phyloP scores from a whole-genome alignment of 2,888 invertebrate species.

The Corbicula japonica region DNA sequence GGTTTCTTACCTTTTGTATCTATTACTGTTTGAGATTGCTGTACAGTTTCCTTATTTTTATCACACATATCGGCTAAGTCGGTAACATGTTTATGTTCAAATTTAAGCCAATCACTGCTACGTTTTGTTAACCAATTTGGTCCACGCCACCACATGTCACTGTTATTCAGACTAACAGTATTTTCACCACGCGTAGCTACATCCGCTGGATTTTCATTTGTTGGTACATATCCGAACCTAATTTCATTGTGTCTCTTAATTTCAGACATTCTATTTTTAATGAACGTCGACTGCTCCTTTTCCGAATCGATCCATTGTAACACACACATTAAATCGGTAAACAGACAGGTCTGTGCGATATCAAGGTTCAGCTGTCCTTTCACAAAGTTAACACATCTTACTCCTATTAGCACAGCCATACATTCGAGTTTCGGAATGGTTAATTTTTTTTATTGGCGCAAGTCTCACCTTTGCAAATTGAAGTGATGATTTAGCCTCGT shows the following conservation, averaged over 20 bases:
- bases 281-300: constrained; percentile 7
- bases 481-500: background rate
- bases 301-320: constrained; percentile 22
- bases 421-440: background rate
- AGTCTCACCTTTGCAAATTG: background rate
- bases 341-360: constrained; percentile 1
- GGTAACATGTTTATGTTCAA: too few species aligned
- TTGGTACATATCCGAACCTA: constrained; percentile 7
- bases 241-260: too few species aligned
- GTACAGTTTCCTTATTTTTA: too few species aligned
- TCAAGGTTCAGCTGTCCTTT: constrained; percentile 7
- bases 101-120: too few species aligned
- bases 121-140: constrained; percentile 30
- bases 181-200: constrained; percentile 5
- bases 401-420: constrained; percentile 26
- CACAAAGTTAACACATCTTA: constrained; percentile 14
- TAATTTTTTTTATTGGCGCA: background rate
- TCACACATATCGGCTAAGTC: too few species aligned
- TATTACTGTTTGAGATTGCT: too few species aligned
- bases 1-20: too few species aligned
- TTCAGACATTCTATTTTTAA: constrained; percentile 6
- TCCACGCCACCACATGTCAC: constrained; percentile 18
- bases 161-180: background rate
- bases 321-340: constrained; percentile 23
- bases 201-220: constrained; percentile 27